Base-by-base conservation (phyloP, 2,888 invertebrate species). In the Drosophila vallismaia region DNA sequence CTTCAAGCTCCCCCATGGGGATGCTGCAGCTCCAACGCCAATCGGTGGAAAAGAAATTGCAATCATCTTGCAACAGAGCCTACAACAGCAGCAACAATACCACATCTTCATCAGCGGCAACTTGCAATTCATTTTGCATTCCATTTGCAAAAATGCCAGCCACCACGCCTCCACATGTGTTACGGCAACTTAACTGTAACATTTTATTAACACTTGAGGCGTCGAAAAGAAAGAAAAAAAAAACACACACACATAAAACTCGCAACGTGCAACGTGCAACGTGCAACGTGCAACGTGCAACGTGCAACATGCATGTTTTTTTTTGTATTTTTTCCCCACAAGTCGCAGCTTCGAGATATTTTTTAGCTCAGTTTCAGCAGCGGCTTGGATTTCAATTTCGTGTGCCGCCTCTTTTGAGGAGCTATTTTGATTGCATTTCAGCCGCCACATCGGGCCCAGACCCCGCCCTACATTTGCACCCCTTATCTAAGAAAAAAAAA, bases 161-260 rank as follows among this genome's bases (percentile, higher is more conserved):
- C 64, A 28, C 57, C 63, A 7, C 31, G 44, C 14, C 8, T 29
- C 7, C 6, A 62, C 63, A 76, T 63, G 59, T 72, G 71, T 74
- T 74, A 57, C 70, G 66, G 66, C 78, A 86, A 79, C 74, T 83
- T 83, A 75, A 82, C 67, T 75, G 88, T 77, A 83, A 76, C 88
- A 84, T 86, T 84, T 84, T 84, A 77, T 88, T 84, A 84, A 88
- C 87, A 84, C 88, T 88, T 73, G 66, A 75, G 74, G 81, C 79
- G 79, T 77, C 76, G 76, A 42, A 42, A 42, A 8, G 36, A 36
- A 84, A 76, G 54, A 57, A 48, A 50, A 49, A 44, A 79, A 82
- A 75, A 26, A 2, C 26, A 26, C 26, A 26, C 10, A 33, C 10
- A 33, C 3, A 36, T n/a, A 36, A 36, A 36, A 36, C 36, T n/a